A percentile compares a stretch with the other conserved stretches of the same genome.
phyloP scores from a whole-genome alignment of 2,888 invertebrate genomes.

The Fragum whitleyi region DNA sequence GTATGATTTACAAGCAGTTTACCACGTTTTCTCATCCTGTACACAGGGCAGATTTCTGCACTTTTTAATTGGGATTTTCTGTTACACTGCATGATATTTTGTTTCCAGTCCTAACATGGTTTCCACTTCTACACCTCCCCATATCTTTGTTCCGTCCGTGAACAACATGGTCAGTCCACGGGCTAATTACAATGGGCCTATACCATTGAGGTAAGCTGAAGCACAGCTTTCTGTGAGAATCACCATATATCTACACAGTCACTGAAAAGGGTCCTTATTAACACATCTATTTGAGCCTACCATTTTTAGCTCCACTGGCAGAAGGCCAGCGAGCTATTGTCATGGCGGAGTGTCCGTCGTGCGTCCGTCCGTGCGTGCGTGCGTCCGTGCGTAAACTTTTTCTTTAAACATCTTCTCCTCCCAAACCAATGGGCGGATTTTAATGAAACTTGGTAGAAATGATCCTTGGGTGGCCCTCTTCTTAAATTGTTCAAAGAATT shows the following conservation, averaged over 20 bases:
- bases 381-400: no score
- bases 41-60: conserved; percentile 9
- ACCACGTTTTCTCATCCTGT: no score
- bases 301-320: no score
- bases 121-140: conserved; percentile 55
- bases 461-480: no score
- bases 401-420: no score
- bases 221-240: conserved; percentile 26
- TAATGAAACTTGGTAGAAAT: no score
- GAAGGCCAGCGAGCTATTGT: no score
- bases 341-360: no score
- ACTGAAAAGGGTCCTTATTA: not conserved
- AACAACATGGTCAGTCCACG: conserved; percentile 64
- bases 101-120: conserved; percentile 70
- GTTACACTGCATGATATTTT: conserved; percentile 19
- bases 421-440: no score
- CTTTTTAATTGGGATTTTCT: conserved; percentile 2
- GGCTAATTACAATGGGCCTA: conserved; percentile 67
- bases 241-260: not conserved
- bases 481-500: no score
- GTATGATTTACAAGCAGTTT: no score
- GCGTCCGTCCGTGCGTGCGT: not conserved
- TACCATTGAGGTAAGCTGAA: conserved; percentile 72
- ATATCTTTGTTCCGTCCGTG: conserved; percentile 62
- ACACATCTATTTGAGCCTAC: no score